A percentile compares a stretch with the other conserved stretches of the same genome.
These are phyloP conservation scores for Tanypteryx hageni DNA, from an alignment of 2,888 invertebrate species.

Conservation along the genomic window DNA sequence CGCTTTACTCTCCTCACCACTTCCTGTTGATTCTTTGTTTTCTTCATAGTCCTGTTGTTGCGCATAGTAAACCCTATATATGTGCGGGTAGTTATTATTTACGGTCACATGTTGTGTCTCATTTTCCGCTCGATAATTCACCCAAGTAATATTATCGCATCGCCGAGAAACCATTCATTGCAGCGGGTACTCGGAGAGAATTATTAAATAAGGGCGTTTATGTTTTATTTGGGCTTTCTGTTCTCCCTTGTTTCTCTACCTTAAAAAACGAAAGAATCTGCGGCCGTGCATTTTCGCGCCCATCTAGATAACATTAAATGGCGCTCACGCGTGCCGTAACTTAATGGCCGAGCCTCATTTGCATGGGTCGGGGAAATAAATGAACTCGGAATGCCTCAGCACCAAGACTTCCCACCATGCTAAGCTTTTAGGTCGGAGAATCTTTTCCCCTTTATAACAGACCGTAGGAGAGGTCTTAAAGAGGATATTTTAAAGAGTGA, in stretches of 20 bases:
- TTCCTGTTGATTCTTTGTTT: no score
- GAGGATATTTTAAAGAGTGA: conserved; percentile 47
- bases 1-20: neutral
- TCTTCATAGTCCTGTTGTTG: no score
- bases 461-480: conserved; percentile 17
- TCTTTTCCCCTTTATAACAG: conserved; percentile 11
- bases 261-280: neutral
- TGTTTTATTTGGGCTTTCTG: neutral
- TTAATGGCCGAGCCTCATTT: conserved; percentile 54
- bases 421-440: neutral
- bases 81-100: no score
- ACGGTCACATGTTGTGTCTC: no score
- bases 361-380: conserved; percentile 29
- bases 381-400: neutral
- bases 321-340: conserved; percentile 46
- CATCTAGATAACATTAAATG: conserved; percentile 44
- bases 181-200: no score
- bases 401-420: neutral
- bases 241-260: neutral
- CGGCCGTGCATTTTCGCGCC: conserved; percentile 22
- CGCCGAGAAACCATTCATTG: no score
- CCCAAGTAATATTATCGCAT: no score
- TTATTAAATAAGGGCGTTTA: no score
- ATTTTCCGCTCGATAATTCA: no score
- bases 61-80: no score